Evolutionary conservation across 2,888 invertebrate species (phyloP), one percentile per base, ranked within the genome.

Genomic region (Pachliopta kotzebuea): DNA sequence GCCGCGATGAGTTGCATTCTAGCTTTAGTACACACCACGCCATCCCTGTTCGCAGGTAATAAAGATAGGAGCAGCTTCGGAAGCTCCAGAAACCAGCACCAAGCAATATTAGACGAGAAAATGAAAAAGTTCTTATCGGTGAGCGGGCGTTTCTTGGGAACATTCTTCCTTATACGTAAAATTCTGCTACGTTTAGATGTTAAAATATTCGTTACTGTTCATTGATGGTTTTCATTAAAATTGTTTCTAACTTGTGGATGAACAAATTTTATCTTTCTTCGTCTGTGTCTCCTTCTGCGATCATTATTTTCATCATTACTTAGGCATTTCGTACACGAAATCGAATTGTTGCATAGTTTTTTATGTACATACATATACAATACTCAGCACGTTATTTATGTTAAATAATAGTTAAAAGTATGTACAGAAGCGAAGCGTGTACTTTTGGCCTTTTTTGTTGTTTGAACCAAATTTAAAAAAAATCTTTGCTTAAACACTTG

Each of bases 81-180:
- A 77, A 86, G 94, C 84, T 95, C 95, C 88, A 93, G 94, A 87
- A 93, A 95, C 90, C 96, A 95, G 93, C 95, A 95, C 80, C 96
- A 96, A 88, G 96, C 96, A 90, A 95, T 96, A 90, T 94, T 97
- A 92, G 96, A 96, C 90, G 96, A 97, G 93, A 96, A 97, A 95
- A 97, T 97, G 93, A 96, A 97, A 95, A 97, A 96, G 90, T 97
- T 97, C 92, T 93, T 97, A 93, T 96, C 96, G 96, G 97, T 97
- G 96, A 94, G 94, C 88, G 83, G 84, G 80, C 83, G 83, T 80
- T 82, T 80, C 78, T 76, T 77, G 78, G 79, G 84, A 84, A 81
- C 77, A 71, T 74, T 74, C 74, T 80, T 84, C 85, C 85, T 85
- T 86, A 86, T 88, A 55, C 29, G 26, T 62, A 61, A 84, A 80